Percentiles rank a stretch among this genome's conserved stretches.
Conservation (phyloP, 2,888 invertebrate genomes). For the Maniola hyperantus region DNA sequence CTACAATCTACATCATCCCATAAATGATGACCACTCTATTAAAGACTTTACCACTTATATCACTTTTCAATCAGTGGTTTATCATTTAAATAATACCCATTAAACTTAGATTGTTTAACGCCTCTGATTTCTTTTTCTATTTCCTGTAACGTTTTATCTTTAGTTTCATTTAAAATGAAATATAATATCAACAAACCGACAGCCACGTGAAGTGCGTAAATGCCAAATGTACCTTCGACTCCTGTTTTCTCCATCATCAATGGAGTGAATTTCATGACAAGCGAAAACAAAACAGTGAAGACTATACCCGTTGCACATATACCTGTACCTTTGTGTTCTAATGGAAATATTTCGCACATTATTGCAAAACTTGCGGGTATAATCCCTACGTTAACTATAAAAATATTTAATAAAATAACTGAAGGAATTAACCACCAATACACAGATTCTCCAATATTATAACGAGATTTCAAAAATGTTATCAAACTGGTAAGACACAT, state of each 20-base stretch:
- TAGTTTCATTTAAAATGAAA: slow-evolving; percentile 54
- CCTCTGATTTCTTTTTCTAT: slow-evolving; percentile 50
- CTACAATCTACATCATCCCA: too few relatives aligned
- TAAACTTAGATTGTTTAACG: not conserved
- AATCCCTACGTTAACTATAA: slow-evolving; percentile 23
- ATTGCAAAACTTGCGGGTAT: slow-evolving; percentile 32
- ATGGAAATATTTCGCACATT: slow-evolving; percentile 52
- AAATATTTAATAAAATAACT: slow-evolving; percentile 31
- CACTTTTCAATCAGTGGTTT: not conserved
- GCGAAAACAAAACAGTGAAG: slow-evolving; percentile 47
- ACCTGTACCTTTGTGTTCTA: slow-evolving; percentile 52
- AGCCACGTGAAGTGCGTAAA: slow-evolving; percentile 45
- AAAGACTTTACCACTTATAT: too few relatives aligned
- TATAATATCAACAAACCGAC: slow-evolving; percentile 46
- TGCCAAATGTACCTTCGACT: slow-evolving; percentile 47
- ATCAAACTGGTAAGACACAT: slow-evolving; percentile 49
- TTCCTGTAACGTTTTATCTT: slow-evolving; percentile 52
- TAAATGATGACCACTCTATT: too few relatives aligned
- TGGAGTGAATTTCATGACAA: slow-evolving; percentile 50
- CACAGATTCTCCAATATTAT: slow-evolving; percentile 26
- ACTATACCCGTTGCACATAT: slow-evolving; percentile 47
- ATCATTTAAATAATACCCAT: slow-evolving; percentile 7
- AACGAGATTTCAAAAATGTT: slow-evolving; percentile 42
- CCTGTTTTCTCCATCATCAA: slow-evolving; percentile 48
- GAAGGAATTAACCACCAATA: slow-evolving; percentile 46